Evolutionary conservation across 1,140 invertebrate species (phyloP).

Genomic region (Bombus vancouverensis): DNA sequence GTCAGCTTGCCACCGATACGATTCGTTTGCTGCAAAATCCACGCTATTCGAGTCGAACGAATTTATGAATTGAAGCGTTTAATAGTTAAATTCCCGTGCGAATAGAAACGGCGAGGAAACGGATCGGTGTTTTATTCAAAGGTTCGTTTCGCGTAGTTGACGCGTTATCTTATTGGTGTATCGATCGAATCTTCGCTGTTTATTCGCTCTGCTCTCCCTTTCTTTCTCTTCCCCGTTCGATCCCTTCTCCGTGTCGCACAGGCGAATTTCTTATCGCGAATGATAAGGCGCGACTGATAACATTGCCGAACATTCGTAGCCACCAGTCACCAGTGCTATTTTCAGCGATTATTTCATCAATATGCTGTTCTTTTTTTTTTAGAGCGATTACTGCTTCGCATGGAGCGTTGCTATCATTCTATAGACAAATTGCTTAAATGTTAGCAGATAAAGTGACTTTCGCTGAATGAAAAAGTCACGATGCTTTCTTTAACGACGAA

Average conservation of each 20-base stretch:
- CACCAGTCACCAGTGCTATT: slow-evolving; percentile 49
- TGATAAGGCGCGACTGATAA: slow-evolving; percentile 74
- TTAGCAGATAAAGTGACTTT: too few species aligned
- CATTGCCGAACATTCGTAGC: slow-evolving; percentile 60
- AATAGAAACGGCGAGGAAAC: not conserved
- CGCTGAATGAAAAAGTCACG: not conserved
- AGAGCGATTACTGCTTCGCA: not conserved
- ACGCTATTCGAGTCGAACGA: slow-evolving; percentile 6
- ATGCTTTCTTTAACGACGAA: not conserved
- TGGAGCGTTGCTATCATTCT: not conserved
- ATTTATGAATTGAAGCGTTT: not conserved
- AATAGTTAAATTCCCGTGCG: not conserved
- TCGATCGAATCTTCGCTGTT: slow-evolving; percentile 10
- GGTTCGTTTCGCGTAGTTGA: not conserved
- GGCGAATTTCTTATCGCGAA: slow-evolving; percentile 70
- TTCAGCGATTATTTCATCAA: slow-evolving; percentile 5
- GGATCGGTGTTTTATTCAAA: not conserved
- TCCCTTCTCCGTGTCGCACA: slow-evolving; percentile 19
- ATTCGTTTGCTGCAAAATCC: not conserved
- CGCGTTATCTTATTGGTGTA: not conserved
- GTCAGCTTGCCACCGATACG: not conserved
- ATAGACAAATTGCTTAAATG: not conserved
- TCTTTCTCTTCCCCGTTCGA: not conserved
- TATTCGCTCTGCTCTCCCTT: slow-evolving; percentile 4
- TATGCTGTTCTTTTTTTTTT: too few species aligned